Percentiles rank a stretch among this genome's conserved stretches.
These are phyloP conservation scores for Anser cygnoides DNA, from an alignment of 2,113 vertebrate genomes.

Conservation along the genomic window DNA sequence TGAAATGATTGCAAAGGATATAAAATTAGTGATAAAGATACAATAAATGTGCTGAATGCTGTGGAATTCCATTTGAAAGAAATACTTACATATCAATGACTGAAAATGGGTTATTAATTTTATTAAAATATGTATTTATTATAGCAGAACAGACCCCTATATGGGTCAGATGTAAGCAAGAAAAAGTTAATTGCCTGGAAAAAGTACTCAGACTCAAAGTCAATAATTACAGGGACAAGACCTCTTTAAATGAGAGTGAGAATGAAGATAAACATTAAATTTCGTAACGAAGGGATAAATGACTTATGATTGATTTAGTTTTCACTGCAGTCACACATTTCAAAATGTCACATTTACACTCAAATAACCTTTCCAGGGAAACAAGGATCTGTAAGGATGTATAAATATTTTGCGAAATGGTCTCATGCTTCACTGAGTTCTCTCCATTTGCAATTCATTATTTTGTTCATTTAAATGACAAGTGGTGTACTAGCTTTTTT, in stretches of 20 bases:
- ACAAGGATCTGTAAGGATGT: constrained; percentile 40
- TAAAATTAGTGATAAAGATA: neutral
- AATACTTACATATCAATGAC: neutral
- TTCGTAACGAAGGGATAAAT: constrained; percentile 65
- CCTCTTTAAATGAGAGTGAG: constrained; percentile 49
- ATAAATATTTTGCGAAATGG: constrained; percentile 71
- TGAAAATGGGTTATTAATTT: neutral
- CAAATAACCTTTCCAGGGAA: constrained; percentile 65
- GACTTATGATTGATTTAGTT: constrained; percentile 63
- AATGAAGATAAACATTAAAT: constrained; percentile 50
- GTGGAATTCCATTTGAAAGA: neutral
- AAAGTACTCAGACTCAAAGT: constrained; percentile 7
- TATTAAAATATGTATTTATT: neutral
- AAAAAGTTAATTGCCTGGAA: constrained; percentile 19
- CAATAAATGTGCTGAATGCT: neutral
- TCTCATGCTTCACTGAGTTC: constrained; percentile 45
- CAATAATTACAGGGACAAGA: constrained; percentile 48
- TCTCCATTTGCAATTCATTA: constrained; percentile 63
- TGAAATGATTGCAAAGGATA: neutral
- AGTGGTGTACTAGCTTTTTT: neutral
- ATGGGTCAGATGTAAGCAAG: neutral
- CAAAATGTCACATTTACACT: constrained; percentile 72
- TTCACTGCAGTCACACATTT: constrained; percentile 47
- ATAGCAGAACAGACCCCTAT: neutral
- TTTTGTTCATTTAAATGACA: constrained; percentile 52